These are phyloP conservation scores for Meloidogyne floridensis DNA, from an alignment of 1,140 invertebrate species.

Conservation along the genomic window DNA sequence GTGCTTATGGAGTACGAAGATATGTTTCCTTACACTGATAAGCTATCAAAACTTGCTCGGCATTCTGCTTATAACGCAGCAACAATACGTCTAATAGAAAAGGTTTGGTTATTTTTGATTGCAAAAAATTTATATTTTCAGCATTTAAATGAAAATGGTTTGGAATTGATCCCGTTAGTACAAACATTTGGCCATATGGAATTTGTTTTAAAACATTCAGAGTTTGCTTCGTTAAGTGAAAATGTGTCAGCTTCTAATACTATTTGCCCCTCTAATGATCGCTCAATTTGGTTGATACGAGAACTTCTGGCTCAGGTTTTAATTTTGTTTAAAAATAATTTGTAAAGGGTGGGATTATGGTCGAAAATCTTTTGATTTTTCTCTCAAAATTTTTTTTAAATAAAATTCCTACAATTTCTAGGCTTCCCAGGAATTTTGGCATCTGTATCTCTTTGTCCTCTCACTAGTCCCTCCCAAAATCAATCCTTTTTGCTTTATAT, in stretches of 20 bases:
- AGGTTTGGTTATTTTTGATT: conserved; percentile 17
- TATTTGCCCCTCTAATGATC: conserved; percentile 68
- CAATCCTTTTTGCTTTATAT: too few relatives aligned
- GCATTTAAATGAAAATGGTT: conserved; percentile 67
- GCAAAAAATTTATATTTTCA: conserved; percentile 63
- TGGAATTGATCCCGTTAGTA: conserved; percentile 85
- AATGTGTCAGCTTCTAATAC: conserved; percentile 65
- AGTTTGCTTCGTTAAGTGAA: conserved; percentile 69
- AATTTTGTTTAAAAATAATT: not conserved
- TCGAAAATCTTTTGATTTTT: too few relatives aligned
- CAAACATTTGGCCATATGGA: conserved; percentile 84
- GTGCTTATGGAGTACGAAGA: conserved; percentile 88
- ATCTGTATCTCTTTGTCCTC: too few relatives aligned
- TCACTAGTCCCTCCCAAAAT: too few relatives aligned
- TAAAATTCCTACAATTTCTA: not conserved
- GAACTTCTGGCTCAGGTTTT: conserved; percentile 71
- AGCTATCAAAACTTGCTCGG: conserved; percentile 70
- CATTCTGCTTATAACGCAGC: not conserved
- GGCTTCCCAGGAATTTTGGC: too few relatives aligned
- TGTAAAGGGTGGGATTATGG: too few relatives aligned
- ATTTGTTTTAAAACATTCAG: conserved; percentile 57
- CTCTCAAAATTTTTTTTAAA: too few relatives aligned
- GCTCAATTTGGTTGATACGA: conserved; percentile 68
- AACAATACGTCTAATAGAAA: not conserved
- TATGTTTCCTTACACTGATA: conserved; percentile 85